Conservation (phyloP, 2,113 vertebrate genomes). For the Cisticola juncidis region DNA sequence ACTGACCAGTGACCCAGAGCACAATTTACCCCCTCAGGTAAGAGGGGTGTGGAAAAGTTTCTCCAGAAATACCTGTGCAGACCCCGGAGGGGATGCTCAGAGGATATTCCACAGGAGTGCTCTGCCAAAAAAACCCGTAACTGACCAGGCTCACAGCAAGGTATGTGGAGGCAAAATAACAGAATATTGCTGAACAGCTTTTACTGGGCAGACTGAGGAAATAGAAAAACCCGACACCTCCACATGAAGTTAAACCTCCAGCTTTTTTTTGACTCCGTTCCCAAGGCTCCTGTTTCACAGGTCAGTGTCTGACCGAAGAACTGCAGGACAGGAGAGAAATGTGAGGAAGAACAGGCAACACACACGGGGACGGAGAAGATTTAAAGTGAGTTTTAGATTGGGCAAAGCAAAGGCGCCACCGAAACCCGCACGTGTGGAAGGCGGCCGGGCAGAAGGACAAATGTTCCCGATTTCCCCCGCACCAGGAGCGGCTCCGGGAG, state of each 20-base stretch:
- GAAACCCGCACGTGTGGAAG: accelerated
- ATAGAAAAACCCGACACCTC: accelerated
- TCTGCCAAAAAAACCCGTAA: background rate
- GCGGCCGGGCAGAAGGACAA: background rate
- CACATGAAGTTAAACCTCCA: background rate
- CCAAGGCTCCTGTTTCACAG: no score
- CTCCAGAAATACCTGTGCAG: background rate
- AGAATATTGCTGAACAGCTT: background rate
- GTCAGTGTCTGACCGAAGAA: no score
- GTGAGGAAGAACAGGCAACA: background rate
- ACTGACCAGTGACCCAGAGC: background rate
- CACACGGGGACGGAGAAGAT: no score
- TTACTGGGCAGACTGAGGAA: no score
- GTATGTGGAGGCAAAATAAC: background rate
- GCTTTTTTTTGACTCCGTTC: accelerated
- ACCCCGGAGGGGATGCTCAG: no score
- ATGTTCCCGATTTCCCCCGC: accelerated
- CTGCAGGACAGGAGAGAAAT: background rate
- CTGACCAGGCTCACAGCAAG: background rate
- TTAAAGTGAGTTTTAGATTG: background rate
- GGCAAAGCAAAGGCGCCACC: background rate
- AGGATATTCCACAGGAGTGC: no score
- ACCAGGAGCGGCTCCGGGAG: background rate
- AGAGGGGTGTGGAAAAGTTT: background rate
- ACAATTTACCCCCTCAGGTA: background rate